These are phyloP conservation scores for Peromyscus polionotus DNA, from an alignment of 2,113 vertebrate species.

Conservation along the genomic window DNA sequence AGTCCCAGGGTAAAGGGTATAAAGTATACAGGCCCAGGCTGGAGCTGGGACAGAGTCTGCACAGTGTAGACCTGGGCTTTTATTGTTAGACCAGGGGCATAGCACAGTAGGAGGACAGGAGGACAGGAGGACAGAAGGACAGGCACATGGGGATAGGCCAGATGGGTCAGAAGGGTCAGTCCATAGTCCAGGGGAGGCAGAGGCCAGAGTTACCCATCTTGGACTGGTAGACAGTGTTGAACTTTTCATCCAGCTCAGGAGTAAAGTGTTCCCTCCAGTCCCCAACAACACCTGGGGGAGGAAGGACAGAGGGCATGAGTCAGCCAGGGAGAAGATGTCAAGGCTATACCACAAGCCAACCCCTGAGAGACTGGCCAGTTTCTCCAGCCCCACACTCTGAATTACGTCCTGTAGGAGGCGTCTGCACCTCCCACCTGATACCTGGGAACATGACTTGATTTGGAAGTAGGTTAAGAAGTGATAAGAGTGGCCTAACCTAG, in stretches of 20 bases:
- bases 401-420: neutral
- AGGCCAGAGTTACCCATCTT: constrained; percentile 85
- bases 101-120: neutral
- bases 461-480: neutral
- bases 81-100: neutral
- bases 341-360: neutral
- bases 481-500: neutral
- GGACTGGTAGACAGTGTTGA: constrained; percentile 85
- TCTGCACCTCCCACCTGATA: neutral
- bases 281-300: constrained; percentile 87
- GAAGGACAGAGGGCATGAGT: neutral
- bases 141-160: neutral
- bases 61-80: neutral
- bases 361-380: neutral
- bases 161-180: constrained; percentile 37
- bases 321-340: neutral
- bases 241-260: constrained; percentile 85
- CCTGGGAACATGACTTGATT: neutral
- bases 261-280: constrained; percentile 92
- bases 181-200: constrained; percentile 82
- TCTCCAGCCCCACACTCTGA: neutral
- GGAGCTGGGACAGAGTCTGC: neutral
- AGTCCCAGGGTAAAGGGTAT: neutral
- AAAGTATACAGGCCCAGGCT: neutral
- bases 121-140: no score